Evolutionary conservation across 2,797 vertebrate genomes (phyloP).

Genomic region (Morelia viridis): DNA sequence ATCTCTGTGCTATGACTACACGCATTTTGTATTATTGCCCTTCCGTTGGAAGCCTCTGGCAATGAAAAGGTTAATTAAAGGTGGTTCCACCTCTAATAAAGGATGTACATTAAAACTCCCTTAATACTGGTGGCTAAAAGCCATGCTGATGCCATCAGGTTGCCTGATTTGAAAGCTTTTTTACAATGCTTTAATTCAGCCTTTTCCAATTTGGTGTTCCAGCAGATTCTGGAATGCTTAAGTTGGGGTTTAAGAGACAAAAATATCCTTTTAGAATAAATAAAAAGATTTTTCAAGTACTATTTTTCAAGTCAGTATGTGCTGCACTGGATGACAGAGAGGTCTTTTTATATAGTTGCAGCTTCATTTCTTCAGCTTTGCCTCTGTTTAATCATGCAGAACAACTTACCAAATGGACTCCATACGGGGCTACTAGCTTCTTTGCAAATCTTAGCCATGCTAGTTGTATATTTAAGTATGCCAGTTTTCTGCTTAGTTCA

Average conservation of each 20-base stretch:
- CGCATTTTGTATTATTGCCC: not conserved
- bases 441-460: not conserved
- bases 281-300: too few species aligned
- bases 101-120: not conserved
- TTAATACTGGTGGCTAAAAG: not conserved
- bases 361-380: not conserved
- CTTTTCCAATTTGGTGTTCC: too few species aligned
- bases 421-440: not conserved
- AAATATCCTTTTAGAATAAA: not conserved
- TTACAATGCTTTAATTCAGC: not conserved
- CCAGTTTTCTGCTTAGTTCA: not conserved
- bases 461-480: not conserved
- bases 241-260: too few species aligned
- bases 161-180: not conserved
- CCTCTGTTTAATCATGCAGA: not conserved
- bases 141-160: not conserved
- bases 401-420: not conserved
- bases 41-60: too few species aligned
- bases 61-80: too few species aligned
- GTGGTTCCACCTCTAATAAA: too few species aligned
- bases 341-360: constrained; percentile 1
- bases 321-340: not conserved
- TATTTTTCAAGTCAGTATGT: not conserved
- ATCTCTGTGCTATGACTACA: not conserved
- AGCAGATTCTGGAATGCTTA: too few species aligned